A percentile compares a stretch with the other conserved stretches of the same genome.
These are phyloP conservation scores for Entomyzon cyanotis DNA, from an alignment of 2,113 vertebrate genomes.

Conservation along the genomic window DNA sequence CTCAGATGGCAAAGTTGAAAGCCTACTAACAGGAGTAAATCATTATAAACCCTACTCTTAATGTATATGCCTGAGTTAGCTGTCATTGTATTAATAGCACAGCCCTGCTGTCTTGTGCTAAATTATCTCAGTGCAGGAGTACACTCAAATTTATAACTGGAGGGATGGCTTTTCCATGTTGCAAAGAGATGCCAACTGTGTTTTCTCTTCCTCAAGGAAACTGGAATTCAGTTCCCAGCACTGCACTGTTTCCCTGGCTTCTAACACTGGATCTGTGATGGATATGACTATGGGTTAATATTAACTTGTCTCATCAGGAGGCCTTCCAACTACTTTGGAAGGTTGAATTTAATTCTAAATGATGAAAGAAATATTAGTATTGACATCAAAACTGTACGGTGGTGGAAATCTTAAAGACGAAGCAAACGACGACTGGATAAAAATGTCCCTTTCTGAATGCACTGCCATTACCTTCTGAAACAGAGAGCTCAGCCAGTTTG, in stretches of 20 bases:
- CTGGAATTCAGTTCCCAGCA: background rate
- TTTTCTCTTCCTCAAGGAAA: background rate
- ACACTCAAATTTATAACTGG: background rate
- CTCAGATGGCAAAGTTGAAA: background rate
- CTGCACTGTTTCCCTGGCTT: background rate
- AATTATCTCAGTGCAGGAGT: background rate
- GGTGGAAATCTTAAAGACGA: background rate
- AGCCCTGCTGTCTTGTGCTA: background rate
- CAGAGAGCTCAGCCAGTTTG: slow-evolving; percentile 78
- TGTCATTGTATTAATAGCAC: background rate
- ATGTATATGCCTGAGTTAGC: background rate
- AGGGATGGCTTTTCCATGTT: background rate
- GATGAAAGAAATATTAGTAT: background rate
- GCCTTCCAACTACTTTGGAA: background rate
- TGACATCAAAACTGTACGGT: background rate
- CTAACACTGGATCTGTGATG: background rate
- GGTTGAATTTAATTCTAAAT: background rate
- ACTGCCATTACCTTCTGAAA: slow-evolving; percentile 78
- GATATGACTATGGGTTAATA: background rate
- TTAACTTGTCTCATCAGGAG: background rate
- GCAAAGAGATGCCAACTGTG: background rate
- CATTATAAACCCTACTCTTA: background rate
- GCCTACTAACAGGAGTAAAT: background rate
- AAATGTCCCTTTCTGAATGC: background rate
- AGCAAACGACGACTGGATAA: background rate